Conservation (phyloP, 2,797 vertebrate species). For the Microctenopoma lineatum region DNA sequence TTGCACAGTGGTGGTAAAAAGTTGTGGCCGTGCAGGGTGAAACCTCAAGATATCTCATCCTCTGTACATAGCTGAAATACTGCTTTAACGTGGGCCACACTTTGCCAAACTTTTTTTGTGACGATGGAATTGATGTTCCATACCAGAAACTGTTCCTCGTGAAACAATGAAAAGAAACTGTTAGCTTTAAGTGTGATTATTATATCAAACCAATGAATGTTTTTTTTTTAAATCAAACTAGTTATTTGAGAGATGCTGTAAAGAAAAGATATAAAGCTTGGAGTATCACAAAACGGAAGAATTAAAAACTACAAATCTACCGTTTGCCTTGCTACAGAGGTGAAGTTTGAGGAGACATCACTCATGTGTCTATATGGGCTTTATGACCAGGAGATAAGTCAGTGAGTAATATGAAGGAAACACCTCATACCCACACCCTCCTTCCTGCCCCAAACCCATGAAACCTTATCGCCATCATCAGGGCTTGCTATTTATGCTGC, state of each 20-base stretch:
- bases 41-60: neutral
- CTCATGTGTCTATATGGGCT: constrained; percentile 70
- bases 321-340: constrained; percentile 34
- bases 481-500: constrained; percentile 83
- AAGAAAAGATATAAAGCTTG: constrained; percentile 20
- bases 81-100: neutral
- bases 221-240: constrained; percentile 45
- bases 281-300: constrained; percentile 9
- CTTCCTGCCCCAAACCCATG: constrained; percentile 65
- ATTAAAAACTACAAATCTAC: constrained; percentile 14
- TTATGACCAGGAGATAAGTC: constrained; percentile 64
- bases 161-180: constrained; percentile 43
- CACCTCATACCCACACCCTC: constrained; percentile 49
- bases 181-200: constrained; percentile 45
- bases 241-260: constrained; percentile 38
- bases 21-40: neutral
- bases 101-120: constrained; percentile 5
- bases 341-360: constrained; percentile 38
- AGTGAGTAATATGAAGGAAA: constrained; percentile 67
- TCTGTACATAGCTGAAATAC: neutral
- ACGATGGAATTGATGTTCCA: constrained; percentile 17
- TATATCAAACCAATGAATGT: constrained; percentile 37
- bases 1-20: neutral
- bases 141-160: constrained; percentile 15
- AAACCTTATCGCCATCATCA: constrained; percentile 77